Evolutionary conservation across 2,888 invertebrate genomes (phyloP).

Genomic region (Heteropelma amictum): DNA sequence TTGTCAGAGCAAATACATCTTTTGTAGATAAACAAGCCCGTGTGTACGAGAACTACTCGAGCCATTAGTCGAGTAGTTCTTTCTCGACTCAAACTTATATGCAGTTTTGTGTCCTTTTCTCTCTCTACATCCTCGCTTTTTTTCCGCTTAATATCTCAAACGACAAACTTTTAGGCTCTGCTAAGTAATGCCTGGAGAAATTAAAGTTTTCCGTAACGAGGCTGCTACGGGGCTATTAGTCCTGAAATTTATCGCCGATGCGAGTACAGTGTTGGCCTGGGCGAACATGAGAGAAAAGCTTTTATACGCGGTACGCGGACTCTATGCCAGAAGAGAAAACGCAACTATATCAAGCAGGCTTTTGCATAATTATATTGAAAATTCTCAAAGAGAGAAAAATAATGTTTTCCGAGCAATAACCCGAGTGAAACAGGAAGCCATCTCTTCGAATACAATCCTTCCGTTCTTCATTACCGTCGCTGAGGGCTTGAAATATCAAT

Average conservation of each 20-base stretch:
- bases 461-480: too few species aligned
- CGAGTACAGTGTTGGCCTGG: neutral
- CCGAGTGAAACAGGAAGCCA: too few species aligned
- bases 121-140: neutral
- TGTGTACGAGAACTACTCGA: neutral
- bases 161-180: constrained; percentile 27
- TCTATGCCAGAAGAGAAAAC: too few species aligned
- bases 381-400: too few species aligned
- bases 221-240: constrained; percentile 8
- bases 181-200: constrained; percentile 5
- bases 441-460: too few species aligned
- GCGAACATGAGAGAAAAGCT: neutral
- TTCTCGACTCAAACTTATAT: neutral
- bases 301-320: too few species aligned
- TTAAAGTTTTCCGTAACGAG: constrained; percentile 20
- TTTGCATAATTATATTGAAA: neutral
- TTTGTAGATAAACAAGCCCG: constrained; percentile 9
- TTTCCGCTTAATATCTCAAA: neutral
- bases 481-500: too few species aligned
- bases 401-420: too few species aligned
- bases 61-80: constrained; percentile 29
- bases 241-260: constrained; percentile 5
- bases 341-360: too few species aligned
- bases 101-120: too few species aligned
- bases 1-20: constrained; percentile 2